Evolutionary conservation across 2,888 invertebrate species (phyloP).

Genomic region (Spialia ferax): DNA sequence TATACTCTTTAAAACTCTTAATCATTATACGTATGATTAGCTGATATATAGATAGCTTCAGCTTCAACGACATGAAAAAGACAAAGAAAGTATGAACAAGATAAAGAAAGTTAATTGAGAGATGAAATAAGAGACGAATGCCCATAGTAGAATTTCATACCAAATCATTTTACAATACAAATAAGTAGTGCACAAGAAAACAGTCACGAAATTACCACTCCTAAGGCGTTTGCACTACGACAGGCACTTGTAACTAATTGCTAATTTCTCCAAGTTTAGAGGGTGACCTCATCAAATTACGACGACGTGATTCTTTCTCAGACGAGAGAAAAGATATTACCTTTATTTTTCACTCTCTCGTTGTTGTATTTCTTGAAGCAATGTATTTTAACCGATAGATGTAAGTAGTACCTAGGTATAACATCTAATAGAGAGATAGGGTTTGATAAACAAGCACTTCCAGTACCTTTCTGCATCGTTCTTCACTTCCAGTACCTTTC

Average conservation of each 20-base stretch:
- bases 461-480: background rate
- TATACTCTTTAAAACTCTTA: too few relatives aligned
- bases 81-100: too few relatives aligned
- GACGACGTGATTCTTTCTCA: constrained; percentile 19
- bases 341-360: constrained; percentile 22
- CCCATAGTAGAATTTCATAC: background rate
- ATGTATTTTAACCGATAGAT: background rate
- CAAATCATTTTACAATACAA: background rate
- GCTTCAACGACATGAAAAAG: too few relatives aligned
- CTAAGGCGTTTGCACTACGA: background rate
- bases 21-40: too few relatives aligned
- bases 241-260: constrained; percentile 26
- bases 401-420: too few relatives aligned
- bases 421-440: background rate
- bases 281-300: constrained; percentile 30
- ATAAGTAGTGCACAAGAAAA: background rate
- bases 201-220: constrained; percentile 4
- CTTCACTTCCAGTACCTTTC: too few relatives aligned
- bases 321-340: constrained; percentile 7
- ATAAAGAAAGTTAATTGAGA: too few relatives aligned
- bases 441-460: background rate
- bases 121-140: too few relatives aligned
- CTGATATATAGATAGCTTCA: too few relatives aligned
- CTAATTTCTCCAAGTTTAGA: constrained; percentile 30
- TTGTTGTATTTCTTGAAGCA: background rate